phyloP scores from a whole-genome alignment of 1,140 invertebrate species.

The Trichoplusia ni region DNA sequence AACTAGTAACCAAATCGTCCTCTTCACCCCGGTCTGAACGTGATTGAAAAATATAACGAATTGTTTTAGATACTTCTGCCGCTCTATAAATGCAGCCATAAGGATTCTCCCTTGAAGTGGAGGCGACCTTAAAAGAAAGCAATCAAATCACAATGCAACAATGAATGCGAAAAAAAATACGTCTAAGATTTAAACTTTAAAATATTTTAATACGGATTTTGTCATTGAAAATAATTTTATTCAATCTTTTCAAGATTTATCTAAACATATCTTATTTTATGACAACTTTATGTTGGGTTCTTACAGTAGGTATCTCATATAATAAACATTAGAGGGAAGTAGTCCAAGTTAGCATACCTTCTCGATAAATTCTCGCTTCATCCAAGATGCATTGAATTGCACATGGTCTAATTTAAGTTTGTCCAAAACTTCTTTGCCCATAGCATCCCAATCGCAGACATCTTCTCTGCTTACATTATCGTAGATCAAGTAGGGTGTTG shows the following conservation, averaged over 20 bases:
- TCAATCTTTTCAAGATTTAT: too few species aligned
- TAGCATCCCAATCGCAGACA: conserved; percentile 46
- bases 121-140: conserved; percentile 42
- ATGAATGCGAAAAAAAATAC: too few species aligned
- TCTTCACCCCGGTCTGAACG: conserved; percentile 38
- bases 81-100: conserved; percentile 69
- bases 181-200: neutral
- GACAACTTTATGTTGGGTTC: too few species aligned
- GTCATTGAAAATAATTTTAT: too few species aligned
- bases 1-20: conserved; percentile 49
- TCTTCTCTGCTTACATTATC: conserved; percentile 37
- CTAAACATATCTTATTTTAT: too few species aligned
- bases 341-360: conserved; percentile 59
- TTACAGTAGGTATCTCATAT: too few species aligned
- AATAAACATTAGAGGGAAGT: too few species aligned
- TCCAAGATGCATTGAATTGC: conserved; percentile 63
- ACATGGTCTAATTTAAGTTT: conserved; percentile 53
- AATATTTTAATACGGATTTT: neutral
- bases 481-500: conserved; percentile 56
- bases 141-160: too few species aligned
- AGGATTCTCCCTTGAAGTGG: conserved; percentile 56
- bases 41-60: conserved; percentile 60
- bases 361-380: conserved; percentile 69
- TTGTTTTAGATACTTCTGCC: conserved; percentile 54
- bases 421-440: conserved; percentile 50